phyloP scores from a whole-genome alignment of 2,888 invertebrate species.

The Acanthosepion pharaonis region DNA sequence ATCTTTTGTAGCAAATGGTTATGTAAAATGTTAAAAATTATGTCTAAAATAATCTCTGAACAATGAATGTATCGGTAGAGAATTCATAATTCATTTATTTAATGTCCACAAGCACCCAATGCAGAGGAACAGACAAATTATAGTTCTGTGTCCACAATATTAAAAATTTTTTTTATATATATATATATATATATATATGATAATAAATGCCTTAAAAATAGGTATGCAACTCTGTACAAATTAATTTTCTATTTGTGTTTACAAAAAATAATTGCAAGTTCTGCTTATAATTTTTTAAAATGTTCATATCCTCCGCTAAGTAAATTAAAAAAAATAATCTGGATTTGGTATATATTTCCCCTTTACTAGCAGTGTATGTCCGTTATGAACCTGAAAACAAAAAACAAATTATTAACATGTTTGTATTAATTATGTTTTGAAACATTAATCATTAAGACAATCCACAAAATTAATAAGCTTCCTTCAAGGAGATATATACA shows the following conservation, averaged over 20 bases:
- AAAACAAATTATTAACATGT: not conserved
- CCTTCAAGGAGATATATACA: too few relatives aligned
- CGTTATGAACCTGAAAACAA: not conserved
- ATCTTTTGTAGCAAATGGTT: too few relatives aligned
- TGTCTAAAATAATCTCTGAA: not conserved
- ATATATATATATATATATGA: not conserved
- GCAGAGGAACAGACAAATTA: not conserved
- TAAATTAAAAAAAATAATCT: not conserved
- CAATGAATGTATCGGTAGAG: not conserved
- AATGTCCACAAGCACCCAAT: not conserved
- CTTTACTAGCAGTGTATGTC: not conserved
- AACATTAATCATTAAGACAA: too few relatives aligned
- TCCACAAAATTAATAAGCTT: too few relatives aligned
- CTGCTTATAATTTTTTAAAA: not conserved
- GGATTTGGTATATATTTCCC: not conserved
- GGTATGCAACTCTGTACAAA: not conserved
- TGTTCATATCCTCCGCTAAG: not conserved
- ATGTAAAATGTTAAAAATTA: too few relatives aligned
- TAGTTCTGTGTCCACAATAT: not conserved
- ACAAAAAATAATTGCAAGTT: not conserved
- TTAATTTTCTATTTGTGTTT: too few relatives aligned
- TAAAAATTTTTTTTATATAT: not conserved
- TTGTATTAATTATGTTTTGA: too few relatives aligned
- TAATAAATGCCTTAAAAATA: not conserved
- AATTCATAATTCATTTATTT: not conserved